phyloP scores from a whole-genome alignment of 2,888 invertebrate genomes.

The Vannuccia rotundouncinata region DNA sequence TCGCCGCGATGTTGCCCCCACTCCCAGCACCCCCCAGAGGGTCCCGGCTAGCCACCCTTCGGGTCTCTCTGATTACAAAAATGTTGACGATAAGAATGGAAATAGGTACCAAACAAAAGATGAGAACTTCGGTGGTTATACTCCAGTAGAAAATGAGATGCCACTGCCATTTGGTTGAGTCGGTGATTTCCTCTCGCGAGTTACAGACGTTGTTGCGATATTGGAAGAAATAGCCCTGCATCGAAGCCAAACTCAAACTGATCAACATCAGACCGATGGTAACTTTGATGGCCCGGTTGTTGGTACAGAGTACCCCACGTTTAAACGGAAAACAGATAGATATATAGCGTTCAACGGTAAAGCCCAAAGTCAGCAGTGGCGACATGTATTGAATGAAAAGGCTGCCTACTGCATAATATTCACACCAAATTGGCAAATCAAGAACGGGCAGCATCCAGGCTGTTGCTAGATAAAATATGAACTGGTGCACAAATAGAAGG shows the following conservation, averaged over 20 bases:
- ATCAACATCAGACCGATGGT: constrained; percentile 39
- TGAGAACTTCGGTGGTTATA: constrained; percentile 50
- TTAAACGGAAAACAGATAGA: constrained; percentile 53
- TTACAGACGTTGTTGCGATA: constrained; percentile 40
- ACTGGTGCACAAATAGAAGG: constrained; percentile 14
- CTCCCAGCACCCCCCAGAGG: constrained; percentile 15
- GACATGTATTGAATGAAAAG: constrained; percentile 51
- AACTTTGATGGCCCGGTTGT: constrained; percentile 48
- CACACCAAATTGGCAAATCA: constrained; percentile 41
- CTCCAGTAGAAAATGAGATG: constrained; percentile 48
- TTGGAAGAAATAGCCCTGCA: constrained; percentile 46
- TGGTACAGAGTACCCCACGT: constrained; percentile 50
- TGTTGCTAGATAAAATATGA: constrained; percentile 40
- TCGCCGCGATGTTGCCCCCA: constrained; percentile 44
- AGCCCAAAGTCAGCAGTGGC: constrained; percentile 54
- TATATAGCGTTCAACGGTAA: constrained; percentile 56
- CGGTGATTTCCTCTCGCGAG: constrained; percentile 42
- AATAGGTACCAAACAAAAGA: constrained; percentile 51
- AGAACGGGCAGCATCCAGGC: constrained; percentile 42
- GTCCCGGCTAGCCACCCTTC: constrained; percentile 39
- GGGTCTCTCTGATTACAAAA: constrained; percentile 51
- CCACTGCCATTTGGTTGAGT: constrained; percentile 48
- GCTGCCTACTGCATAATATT: constrained; percentile 46
- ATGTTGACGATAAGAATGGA: constrained; percentile 51
- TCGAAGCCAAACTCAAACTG: constrained; percentile 41